Percentiles rank a stretch among this genome's conserved stretches.
These are phyloP conservation scores for Scrobipalpa atriplicella DNA, from an alignment of 2,888 invertebrate genomes.

Conservation along the genomic window DNA sequence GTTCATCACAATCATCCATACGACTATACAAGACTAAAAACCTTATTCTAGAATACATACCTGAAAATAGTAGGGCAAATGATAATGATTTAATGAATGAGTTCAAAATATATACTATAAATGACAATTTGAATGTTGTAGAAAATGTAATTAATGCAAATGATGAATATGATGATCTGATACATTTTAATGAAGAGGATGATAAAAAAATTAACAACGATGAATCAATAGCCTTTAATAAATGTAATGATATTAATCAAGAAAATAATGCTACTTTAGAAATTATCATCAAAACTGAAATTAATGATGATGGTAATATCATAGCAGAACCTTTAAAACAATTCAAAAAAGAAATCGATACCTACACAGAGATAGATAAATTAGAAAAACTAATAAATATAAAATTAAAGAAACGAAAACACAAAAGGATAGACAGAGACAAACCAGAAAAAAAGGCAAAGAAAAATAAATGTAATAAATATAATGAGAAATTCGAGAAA, in stretches of 20 bases:
- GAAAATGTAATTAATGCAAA: background rate
- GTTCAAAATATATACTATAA: background rate
- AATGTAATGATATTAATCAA: background rate
- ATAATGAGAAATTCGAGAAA: slow-evolving; percentile 21
- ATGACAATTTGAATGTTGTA: background rate
- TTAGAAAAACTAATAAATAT: background rate
- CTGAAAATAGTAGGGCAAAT: background rate
- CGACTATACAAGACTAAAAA: background rate
- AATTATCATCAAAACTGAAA: background rate
- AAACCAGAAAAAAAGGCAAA: background rate
- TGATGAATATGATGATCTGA: background rate
- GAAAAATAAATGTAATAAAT: slow-evolving; percentile 15
- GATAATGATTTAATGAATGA: background rate
- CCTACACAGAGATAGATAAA: background rate
- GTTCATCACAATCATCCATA: background rate
- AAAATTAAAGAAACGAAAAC: background rate
- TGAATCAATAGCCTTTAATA: background rate
- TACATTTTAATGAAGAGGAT: background rate
- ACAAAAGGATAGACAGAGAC: background rate
- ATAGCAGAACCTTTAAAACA: slow-evolving; percentile 1
- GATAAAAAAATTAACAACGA: background rate
- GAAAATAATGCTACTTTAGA: background rate
- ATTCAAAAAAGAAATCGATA: background rate
- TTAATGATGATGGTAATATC: background rate
- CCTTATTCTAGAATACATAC: background rate